Conservation (phyloP, 35 echinoderm and acorn worm species). For the Holothuria glaberrima region DNA sequence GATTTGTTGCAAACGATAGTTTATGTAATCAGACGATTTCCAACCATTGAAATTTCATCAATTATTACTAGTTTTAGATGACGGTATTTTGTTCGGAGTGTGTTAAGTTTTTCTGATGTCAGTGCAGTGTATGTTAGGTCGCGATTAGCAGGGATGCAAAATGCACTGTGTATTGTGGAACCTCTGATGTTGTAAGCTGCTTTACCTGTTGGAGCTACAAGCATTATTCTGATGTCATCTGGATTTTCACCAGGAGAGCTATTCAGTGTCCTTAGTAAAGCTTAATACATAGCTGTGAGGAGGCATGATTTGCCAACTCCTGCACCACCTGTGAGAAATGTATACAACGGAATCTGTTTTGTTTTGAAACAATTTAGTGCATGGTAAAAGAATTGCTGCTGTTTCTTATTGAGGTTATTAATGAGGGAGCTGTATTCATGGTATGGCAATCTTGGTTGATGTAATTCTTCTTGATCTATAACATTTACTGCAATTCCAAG, state of each 20-base stretch:
- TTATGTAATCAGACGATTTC: not conserved
- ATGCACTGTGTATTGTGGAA: constrained; percentile 29
- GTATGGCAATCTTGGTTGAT: not conserved
- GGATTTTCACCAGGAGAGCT: not conserved
- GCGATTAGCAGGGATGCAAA: constrained; percentile 8
- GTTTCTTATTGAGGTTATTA: constrained; percentile 38
- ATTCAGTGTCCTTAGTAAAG: not conserved
- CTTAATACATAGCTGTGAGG: not conserved
- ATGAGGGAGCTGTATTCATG: not conserved
- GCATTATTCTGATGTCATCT: too few species aligned
- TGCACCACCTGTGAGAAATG: constrained; percentile 46
- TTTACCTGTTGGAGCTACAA: constrained; percentile 51
- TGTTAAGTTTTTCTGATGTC: constrained; percentile 2
- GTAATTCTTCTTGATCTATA: constrained; percentile 6
- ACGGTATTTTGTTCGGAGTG: constrained; percentile 3
- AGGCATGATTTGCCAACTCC: constrained; percentile 56
- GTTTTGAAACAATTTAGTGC: constrained; percentile 50
- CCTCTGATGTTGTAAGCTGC: constrained; percentile 54
- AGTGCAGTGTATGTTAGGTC: constrained; percentile 16
- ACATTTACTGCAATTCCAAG: constrained; percentile 21
- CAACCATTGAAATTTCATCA: constrained; percentile 61
- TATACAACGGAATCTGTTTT: constrained; percentile 3
- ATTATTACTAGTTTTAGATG: constrained; percentile 28
- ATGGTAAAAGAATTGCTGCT: constrained; percentile 53
- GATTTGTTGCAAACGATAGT: not conserved